Conservation (phyloP, 2,888 invertebrate genomes). For the Lathronympha strigana region DNA sequence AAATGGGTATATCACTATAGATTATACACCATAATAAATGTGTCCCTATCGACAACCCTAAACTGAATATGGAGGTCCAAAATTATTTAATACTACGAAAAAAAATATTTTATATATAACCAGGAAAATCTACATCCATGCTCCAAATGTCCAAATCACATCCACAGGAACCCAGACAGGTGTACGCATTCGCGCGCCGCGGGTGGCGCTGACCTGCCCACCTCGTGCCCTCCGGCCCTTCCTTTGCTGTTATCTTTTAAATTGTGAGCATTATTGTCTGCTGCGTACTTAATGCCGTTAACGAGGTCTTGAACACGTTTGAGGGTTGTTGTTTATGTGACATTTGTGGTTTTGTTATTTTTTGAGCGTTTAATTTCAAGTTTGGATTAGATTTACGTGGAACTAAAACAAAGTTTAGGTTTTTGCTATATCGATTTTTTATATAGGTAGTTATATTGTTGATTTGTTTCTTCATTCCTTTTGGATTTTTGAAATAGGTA, state of each 20-base stretch:
- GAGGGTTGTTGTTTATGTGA: not conserved
- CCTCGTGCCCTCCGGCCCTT: slow-evolving; percentile 66
- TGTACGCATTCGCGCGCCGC: slow-evolving; percentile 47
- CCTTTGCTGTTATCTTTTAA: slow-evolving; percentile 66
- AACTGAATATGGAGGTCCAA: too few relatives aligned
- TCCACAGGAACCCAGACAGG: slow-evolving; percentile 35
- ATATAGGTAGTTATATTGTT: not conserved
- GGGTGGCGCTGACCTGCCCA: slow-evolving; percentile 65
- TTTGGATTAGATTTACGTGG: not conserved
- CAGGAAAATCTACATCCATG: not conserved
- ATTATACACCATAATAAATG: too few relatives aligned
- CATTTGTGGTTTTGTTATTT: too few relatives aligned
- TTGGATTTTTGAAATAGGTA: too few relatives aligned
- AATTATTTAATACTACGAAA: too few relatives aligned
- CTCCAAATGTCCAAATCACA: slow-evolving; percentile 12
- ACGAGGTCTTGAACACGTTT: slow-evolving; percentile 20
- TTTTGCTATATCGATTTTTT: not conserved
- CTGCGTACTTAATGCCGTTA: slow-evolving; percentile 53
- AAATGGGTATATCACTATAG: too few relatives aligned
- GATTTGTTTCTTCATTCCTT: too few relatives aligned
- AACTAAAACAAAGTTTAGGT: not conserved
- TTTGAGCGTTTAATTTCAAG: not conserved
- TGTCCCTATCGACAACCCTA: too few relatives aligned
- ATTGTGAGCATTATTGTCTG: slow-evolving; percentile 40
- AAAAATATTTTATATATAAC: too few relatives aligned